phyloP scores from a whole-genome alignment of 2,888 invertebrate genomes.

The Habrosyne pyritoides region DNA sequence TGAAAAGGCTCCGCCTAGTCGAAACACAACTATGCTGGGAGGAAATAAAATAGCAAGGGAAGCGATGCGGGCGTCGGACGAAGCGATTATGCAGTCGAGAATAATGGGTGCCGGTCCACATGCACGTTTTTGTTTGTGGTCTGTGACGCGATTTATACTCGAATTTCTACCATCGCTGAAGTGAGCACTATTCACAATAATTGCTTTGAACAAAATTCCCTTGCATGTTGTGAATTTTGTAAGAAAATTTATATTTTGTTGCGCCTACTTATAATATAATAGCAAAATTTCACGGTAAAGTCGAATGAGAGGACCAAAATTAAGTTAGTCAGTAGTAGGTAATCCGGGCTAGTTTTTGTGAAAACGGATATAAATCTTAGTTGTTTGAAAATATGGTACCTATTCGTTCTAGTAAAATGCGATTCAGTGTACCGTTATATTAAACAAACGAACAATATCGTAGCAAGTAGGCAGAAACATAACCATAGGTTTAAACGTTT shows the following conservation, averaged over 20 bases:
- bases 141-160: slow-evolving; percentile 83
- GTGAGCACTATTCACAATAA: slow-evolving; percentile 82
- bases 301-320: too few species aligned
- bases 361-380: not conserved
- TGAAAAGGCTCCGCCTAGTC: slow-evolving; percentile 77
- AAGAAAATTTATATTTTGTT: not conserved
- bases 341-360: not conserved
- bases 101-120: slow-evolving; percentile 82
- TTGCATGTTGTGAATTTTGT: slow-evolving; percentile 24
- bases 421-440: slow-evolving; percentile 38
- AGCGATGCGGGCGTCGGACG: slow-evolving; percentile 83
- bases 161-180: slow-evolving; percentile 81
- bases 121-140: slow-evolving; percentile 84
- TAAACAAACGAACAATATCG: slow-evolving; percentile 42
- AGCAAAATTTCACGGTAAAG: too few species aligned
- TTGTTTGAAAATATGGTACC: slow-evolving; percentile 25
- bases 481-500: slow-evolving; percentile 41
- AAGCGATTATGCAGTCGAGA: slow-evolving; percentile 84
- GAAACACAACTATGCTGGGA: slow-evolving; percentile 78
- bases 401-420: slow-evolving; percentile 40
- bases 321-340: too few species aligned
- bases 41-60: slow-evolving; percentile 82
- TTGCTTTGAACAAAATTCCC: slow-evolving; percentile 79
- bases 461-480: slow-evolving; percentile 38
- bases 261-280: too few species aligned